Base-by-base conservation (phyloP, 2,797 vertebrate genomes). In the Rhabdomys pumilio region DNA sequence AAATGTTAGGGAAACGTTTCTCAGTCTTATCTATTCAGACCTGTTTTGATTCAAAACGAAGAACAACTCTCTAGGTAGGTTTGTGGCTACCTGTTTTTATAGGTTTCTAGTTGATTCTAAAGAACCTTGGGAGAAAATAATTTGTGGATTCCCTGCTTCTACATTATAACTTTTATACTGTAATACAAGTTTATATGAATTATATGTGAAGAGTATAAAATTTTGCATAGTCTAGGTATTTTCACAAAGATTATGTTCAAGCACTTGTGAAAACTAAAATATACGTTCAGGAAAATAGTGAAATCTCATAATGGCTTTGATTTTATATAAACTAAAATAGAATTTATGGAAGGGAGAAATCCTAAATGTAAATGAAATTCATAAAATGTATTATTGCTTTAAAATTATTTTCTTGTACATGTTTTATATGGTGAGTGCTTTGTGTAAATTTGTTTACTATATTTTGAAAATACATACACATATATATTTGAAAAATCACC, bases 291-390 rank as follows among this genome's bases (percentile, higher is more conserved):
- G 86, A 76, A 92, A 84, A 93, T 53, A 96, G 55, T 84, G 67
- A 82, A 83, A 91, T 91, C 44, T 92, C 90, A 69, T 26, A 95
- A 59, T 7, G 75, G 13, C 72, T 96, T 79, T 92, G 41, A 53
- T 91, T 90, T 96, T 93, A 73, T 95, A 47, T 29, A 95, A 88
- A 75, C 77, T 91, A 95, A 94, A 96, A 53, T 85, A 86, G 77
- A 83, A 53, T 90, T 95, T 91, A 72, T 34, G 75, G 79, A 61
- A 53, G 31, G 89, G 80, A 77, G 77, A 96, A 69, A 91, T 90
- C 92, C 59, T 93, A 89, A 90, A 87, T 89, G 14, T 72, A 93
- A 96, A 77, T 94, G 77, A 34, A 96, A 96, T 90, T 93, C 29
- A 92, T 15, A 76, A 47, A 94, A 95, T 85, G 41, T 9, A 8